phyloP scores from a whole-genome alignment of 2,113 vertebrate genomes.

The Scortum barcoo region DNA sequence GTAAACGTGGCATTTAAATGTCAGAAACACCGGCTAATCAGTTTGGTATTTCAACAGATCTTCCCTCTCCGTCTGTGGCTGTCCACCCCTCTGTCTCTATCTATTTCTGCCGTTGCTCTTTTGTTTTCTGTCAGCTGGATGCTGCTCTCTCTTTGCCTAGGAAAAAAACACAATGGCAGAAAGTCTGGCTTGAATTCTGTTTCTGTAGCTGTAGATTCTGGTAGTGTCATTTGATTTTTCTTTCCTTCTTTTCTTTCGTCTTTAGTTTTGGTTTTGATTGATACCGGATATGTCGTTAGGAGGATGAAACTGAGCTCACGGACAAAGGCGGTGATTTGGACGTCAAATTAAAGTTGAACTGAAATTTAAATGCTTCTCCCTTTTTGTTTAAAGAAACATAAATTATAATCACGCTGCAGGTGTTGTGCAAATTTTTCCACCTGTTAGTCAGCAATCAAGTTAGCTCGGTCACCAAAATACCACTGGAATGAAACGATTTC shows the following conservation, averaged over 20 bases:
- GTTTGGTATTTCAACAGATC: slow-evolving; percentile 78
- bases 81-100: slow-evolving; percentile 64
- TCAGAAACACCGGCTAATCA: slow-evolving; percentile 77
- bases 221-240: not conserved
- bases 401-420: too few species aligned
- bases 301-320: not conserved
- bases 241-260: not conserved
- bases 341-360: not conserved
- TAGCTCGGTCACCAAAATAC: too few species aligned
- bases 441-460: too few species aligned
- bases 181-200: slow-evolving; percentile 8
- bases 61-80: slow-evolving; percentile 57
- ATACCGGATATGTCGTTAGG: not conserved
- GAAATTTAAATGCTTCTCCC: not conserved
- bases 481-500: too few species aligned
- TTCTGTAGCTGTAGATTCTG: slow-evolving; percentile 2
- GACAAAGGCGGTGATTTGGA: not conserved
- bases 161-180: slow-evolving; percentile 26
- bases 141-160: slow-evolving; percentile 15
- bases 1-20: slow-evolving; percentile 84
- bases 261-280: not conserved
- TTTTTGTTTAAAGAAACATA: too few species aligned
- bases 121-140: slow-evolving; percentile 48
- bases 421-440: not conserved
- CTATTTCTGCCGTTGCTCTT: slow-evolving; percentile 54